phyloP scores from a whole-genome alignment of 2,888 invertebrate species.

The Apodemia zela region DNA sequence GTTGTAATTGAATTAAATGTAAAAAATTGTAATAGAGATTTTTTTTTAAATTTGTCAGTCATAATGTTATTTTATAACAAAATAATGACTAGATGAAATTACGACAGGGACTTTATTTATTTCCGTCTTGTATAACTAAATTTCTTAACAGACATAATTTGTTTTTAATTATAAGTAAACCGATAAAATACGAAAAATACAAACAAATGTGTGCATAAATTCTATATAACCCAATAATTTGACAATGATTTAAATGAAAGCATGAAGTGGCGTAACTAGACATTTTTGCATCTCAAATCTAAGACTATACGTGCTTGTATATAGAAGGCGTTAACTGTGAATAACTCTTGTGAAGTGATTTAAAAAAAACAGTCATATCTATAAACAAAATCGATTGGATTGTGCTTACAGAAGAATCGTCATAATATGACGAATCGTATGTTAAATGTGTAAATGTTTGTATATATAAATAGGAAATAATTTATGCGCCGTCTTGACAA shows the following conservation, averaged over 20 bases:
- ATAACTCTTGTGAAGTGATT: constrained; percentile 26
- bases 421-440: not conserved
- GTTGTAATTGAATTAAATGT: too few species aligned
- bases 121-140: not conserved
- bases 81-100: too few species aligned
- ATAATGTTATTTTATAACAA: too few species aligned
- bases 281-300: constrained; percentile 1
- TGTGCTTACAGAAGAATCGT: not conserved
- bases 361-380: constrained; percentile 33
- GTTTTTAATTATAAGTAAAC: not conserved
- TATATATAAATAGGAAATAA: constrained; percentile 48
- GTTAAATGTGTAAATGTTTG: constrained; percentile 50
- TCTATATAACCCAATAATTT: not conserved
- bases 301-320: constrained; percentile 24
- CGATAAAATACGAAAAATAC: not conserved
- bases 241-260: not conserved
- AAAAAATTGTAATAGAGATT: too few species aligned
- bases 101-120: too few species aligned
- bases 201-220: not conserved
- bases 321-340: constrained; percentile 35
- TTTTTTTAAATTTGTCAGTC: too few species aligned
- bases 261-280: not conserved
- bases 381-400: constrained; percentile 27
- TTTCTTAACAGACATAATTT: not conserved
- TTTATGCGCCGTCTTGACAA: constrained; percentile 29